Evolutionary conservation across 2,113 vertebrate genomes (phyloP).

Genomic region (Verasper variegatus): DNA sequence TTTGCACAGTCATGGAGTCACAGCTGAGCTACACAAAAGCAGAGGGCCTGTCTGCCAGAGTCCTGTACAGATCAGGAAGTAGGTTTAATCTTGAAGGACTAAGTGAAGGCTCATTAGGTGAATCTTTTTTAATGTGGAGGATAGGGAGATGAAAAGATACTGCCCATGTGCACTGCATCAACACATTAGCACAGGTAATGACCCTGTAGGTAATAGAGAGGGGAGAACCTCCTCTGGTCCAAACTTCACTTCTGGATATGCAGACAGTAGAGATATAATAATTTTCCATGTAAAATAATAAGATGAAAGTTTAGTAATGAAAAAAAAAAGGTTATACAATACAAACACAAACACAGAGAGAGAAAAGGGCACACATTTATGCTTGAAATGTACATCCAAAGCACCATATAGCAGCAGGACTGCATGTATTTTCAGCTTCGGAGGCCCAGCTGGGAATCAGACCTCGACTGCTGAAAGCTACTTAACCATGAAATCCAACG

Average conservation of each 20-base stretch:
- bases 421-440: constrained; percentile 30
- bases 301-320: constrained; percentile 6
- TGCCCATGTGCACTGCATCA: constrained; percentile 55
- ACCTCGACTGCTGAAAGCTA: constrained; percentile 35
- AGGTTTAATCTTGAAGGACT: constrained; percentile 62
- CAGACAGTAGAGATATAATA: background rate
- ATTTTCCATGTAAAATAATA: background rate
- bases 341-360: constrained; percentile 11
- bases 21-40: no score
- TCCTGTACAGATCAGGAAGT: constrained; percentile 46
- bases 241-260: constrained; percentile 32
- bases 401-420: constrained; percentile 9
- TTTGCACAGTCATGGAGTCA: no score
- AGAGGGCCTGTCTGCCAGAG: constrained; percentile 15
- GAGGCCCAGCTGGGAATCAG: constrained; percentile 41
- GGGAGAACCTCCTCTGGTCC: constrained; percentile 14
- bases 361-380: constrained; percentile 12
- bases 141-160: constrained; percentile 73
- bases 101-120: constrained; percentile 74
- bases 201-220: constrained; percentile 58
- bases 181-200: constrained; percentile 73
- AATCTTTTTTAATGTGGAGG: constrained; percentile 75
- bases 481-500: constrained; percentile 40
- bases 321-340: background rate
- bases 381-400: constrained; percentile 7